Conservation (phyloP, 2,797 vertebrate species). For the Microctenopoma stevenorrisi region DNA sequence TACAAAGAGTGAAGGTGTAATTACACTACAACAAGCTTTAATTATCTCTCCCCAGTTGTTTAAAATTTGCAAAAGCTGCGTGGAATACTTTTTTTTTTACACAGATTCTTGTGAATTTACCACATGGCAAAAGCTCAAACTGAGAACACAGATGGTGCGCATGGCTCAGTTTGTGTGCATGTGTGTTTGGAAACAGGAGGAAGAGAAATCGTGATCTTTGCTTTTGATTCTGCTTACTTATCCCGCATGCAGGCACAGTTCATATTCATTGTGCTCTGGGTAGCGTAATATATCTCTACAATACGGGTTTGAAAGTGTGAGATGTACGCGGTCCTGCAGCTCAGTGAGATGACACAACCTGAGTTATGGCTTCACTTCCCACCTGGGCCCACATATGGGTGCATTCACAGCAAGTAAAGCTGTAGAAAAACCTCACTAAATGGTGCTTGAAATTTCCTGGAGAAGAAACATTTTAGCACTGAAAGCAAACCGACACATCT, state of each 20-base stretch:
- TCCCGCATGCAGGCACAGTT: slow-evolving; percentile 24
- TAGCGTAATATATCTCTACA: slow-evolving; percentile 39
- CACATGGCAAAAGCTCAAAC: slow-evolving; percentile 33
- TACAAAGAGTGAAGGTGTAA: slow-evolving; percentile 48
- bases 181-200: slow-evolving; percentile 16
- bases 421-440: slow-evolving; percentile 31
- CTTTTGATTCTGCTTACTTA: slow-evolving; percentile 56
- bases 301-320: slow-evolving; percentile 27
- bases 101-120: slow-evolving; percentile 1
- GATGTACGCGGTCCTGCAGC: background rate
- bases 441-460: slow-evolving; percentile 22
- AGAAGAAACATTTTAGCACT: slow-evolving; percentile 23
- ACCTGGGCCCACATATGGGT: slow-evolving; percentile 41
- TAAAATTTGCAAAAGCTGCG: slow-evolving; percentile 29
- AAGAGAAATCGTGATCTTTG: slow-evolving; percentile 33
- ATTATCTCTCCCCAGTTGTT: slow-evolving; percentile 52
- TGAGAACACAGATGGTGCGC: slow-evolving; percentile 40
- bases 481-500: slow-evolving; percentile 37
- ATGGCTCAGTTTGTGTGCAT: slow-evolving; percentile 6
- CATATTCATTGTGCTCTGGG: slow-evolving; percentile 30
- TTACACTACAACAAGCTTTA: slow-evolving; percentile 47
- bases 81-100: slow-evolving; percentile 15
- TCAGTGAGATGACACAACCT: slow-evolving; percentile 30
- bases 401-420: slow-evolving; percentile 32
- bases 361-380: slow-evolving; percentile 45